These are phyloP conservation scores for Isotomurus palustris DNA, from an alignment of 2,888 invertebrate species.

Conservation along the genomic window DNA sequence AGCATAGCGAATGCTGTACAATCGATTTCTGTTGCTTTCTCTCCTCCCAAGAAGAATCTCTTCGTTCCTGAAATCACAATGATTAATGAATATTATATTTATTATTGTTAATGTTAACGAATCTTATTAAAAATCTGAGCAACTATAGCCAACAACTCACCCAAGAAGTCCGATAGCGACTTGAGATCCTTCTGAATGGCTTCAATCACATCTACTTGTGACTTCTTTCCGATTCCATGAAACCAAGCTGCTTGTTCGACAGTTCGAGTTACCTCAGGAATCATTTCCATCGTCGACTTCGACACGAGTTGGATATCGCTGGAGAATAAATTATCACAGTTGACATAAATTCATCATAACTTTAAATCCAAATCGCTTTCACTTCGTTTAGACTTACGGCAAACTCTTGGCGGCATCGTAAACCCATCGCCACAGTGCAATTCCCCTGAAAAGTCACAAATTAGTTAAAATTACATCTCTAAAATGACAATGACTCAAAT, in stretches of 20 bases:
- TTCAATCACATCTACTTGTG: conserved; percentile 33
- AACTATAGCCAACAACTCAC: conserved; percentile 14
- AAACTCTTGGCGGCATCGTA: conserved; percentile 38
- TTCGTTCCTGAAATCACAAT: conserved; percentile 22
- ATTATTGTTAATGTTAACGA: neutral
- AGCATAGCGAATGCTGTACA: conserved; percentile 45
- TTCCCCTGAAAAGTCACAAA: conserved; percentile 29
- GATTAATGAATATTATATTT: neutral
- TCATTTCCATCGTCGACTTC: conserved; percentile 24
- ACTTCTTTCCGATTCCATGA: conserved; percentile 42
- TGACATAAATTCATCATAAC: neutral
- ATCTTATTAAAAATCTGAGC: neutral
- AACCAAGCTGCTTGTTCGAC: conserved; percentile 42
- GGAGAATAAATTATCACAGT: neutral
- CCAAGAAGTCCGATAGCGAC: conserved; percentile 35
- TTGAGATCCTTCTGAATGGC: conserved; percentile 28
- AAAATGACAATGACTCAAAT: neutral
- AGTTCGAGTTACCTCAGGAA: conserved; percentile 38
- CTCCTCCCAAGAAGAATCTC: conserved; percentile 31
- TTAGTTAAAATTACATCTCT: neutral
- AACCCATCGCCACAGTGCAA: conserved; percentile 43
- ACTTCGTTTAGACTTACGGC: conserved; percentile 11
- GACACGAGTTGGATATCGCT: conserved; percentile 39
- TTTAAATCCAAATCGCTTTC: neutral
- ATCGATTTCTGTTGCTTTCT: conserved; percentile 37